Percentiles rank a stretch among this genome's conserved stretches.
These are phyloP conservation scores for Perca flavescens DNA, from an alignment of 2,113 vertebrate genomes.

Conservation along the genomic window DNA sequence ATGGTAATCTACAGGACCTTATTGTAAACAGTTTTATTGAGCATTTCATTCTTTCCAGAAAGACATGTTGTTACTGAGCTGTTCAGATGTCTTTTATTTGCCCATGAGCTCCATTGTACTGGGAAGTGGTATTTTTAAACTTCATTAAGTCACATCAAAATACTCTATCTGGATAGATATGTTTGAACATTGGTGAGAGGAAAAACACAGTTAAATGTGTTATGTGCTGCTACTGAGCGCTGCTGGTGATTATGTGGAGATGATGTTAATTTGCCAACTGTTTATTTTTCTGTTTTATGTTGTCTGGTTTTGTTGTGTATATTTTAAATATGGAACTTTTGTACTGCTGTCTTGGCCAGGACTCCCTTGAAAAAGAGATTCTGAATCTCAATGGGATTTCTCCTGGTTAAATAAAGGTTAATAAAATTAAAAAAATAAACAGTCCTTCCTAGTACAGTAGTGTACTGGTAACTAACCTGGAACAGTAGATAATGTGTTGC, in stretches of 20 bases:
- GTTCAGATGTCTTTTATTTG: background rate
- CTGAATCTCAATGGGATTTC: too few relatives aligned
- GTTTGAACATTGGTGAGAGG: background rate
- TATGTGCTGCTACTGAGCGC: background rate
- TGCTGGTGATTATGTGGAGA: too few relatives aligned
- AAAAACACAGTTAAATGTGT: background rate
- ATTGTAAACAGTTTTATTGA: background rate
- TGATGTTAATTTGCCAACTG: too few relatives aligned
- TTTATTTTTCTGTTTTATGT: too few relatives aligned
- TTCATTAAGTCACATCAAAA: background rate
- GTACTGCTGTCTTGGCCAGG: too few relatives aligned
- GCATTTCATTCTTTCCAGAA: background rate
- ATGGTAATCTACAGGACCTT: too few relatives aligned
- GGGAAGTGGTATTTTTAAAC: background rate
- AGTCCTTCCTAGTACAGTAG: background rate
- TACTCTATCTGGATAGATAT: background rate
- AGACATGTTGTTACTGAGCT: background rate
- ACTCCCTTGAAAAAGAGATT: too few relatives aligned
- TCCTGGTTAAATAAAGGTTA: too few relatives aligned
- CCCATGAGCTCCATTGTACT: background rate
- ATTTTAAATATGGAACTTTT: too few relatives aligned
- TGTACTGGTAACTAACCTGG: too few relatives aligned
- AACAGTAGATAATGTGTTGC: background rate
- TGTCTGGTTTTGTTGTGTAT: too few relatives aligned
- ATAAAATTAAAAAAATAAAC: too few relatives aligned